Conservation (phyloP, 35 echinoderm and acorn worm genomes). For the Apostichopus parvimensis region DNA sequence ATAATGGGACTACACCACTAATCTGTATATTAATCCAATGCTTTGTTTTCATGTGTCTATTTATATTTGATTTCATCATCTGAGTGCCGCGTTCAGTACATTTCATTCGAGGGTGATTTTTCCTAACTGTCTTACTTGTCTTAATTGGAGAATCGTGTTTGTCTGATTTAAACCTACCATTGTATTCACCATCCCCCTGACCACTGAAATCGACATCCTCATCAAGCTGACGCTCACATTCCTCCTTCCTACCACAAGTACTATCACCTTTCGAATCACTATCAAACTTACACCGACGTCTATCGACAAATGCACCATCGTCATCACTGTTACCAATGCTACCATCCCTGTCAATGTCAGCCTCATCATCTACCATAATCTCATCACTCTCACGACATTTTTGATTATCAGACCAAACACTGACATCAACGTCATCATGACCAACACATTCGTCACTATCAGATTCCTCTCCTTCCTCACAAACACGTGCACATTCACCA, state of each 20-base stretch:
- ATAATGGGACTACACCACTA: slow-evolving; percentile 5
- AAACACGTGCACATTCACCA: too few relatives aligned
- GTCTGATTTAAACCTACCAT: slow-evolving; percentile 4
- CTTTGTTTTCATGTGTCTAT: slow-evolving; percentile 9
- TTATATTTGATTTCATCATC: slow-evolving; percentile 30
- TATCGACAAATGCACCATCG: not conserved
- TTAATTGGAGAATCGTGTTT: not conserved
- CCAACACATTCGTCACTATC: not conserved
- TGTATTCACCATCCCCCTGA: not conserved
- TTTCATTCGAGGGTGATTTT: not conserved
- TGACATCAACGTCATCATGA: not conserved
- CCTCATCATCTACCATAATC: not conserved
- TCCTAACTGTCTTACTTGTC: not conserved
- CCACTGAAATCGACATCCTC: not conserved
- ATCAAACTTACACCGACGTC: not conserved
- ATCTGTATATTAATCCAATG: not conserved
- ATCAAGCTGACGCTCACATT: not conserved
- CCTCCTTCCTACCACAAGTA: not conserved
- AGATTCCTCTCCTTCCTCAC: too few relatives aligned
- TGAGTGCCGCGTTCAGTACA: not conserved
- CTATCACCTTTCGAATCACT: slow-evolving; percentile 30
- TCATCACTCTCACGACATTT: not conserved
- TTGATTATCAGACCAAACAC: slow-evolving; percentile 9
- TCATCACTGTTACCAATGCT: not conserved
- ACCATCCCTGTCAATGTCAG: not conserved